A percentile compares a stretch with the other conserved stretches of the same genome.
Evolutionary conservation across 2,888 invertebrate species (phyloP).

Genomic region (Arctia plantaginis): DNA sequence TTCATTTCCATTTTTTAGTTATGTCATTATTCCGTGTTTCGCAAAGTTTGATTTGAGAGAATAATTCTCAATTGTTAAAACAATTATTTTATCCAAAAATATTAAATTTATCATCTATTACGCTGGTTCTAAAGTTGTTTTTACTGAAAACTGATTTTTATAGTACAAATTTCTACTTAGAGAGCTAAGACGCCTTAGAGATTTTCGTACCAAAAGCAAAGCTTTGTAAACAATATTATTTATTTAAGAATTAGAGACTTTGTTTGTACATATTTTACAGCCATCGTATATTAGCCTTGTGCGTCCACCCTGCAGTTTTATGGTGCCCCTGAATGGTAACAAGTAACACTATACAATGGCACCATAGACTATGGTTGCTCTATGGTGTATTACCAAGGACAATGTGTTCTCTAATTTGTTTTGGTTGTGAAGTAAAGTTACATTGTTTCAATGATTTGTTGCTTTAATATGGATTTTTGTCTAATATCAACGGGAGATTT

Average conservation of each 20-base stretch:
- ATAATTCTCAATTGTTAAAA: neutral
- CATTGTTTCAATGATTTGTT: constrained; percentile 73
- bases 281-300: constrained; percentile 68
- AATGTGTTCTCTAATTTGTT: constrained; percentile 78
- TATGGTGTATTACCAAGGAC: constrained; percentile 35
- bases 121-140: neutral
- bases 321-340: constrained; percentile 79
- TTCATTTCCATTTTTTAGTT: neutral
- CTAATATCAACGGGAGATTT: constrained; percentile 57
- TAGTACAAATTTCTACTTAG: neutral
- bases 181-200: neutral
- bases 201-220: neutral
- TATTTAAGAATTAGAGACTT: constrained; percentile 18
- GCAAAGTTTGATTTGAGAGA: neutral
- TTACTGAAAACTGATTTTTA: neutral
- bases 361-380: constrained; percentile 24
- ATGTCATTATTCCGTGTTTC: neutral
- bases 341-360: constrained; percentile 55
- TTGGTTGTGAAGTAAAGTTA: constrained; percentile 77
- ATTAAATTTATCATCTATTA: neutral
- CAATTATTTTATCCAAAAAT: neutral
- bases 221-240: constrained; percentile 1
- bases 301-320: constrained; percentile 62
- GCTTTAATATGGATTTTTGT: constrained; percentile 64
- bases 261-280: constrained; percentile 71